These are phyloP conservation scores for Epirrita christyi DNA, from an alignment of 2,888 invertebrate species.

Conservation along the genomic window DNA sequence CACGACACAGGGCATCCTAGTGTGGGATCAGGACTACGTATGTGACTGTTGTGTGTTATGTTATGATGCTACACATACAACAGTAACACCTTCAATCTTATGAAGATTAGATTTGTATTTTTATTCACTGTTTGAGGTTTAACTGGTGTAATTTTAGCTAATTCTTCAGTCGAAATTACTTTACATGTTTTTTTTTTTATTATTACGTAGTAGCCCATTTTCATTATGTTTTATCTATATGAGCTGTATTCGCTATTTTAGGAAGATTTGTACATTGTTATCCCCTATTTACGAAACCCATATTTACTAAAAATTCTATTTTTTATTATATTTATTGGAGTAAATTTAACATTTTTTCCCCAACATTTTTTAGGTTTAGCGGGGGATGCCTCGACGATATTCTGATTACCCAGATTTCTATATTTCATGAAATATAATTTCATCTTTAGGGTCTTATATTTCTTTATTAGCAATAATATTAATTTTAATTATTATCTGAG, in stretches of 20 bases:
- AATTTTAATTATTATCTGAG: constrained; percentile 86
- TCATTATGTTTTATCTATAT: constrained; percentile 92
- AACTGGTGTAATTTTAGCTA: constrained; percentile 88
- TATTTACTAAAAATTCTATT: constrained; percentile 88
- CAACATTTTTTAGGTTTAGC: constrained; percentile 87
- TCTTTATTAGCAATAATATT: constrained; percentile 84
- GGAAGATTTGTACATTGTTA: constrained; percentile 90
- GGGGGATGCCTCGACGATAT: constrained; percentile 89
- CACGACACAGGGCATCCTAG: no score
- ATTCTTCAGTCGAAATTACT: constrained; percentile 91
- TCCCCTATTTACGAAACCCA: constrained; percentile 86
- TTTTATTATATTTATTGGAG: constrained; percentile 89
- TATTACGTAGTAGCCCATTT: constrained; percentile 94
- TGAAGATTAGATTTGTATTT: constrained; percentile 91
- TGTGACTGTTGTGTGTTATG: no score
- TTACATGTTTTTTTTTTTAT: constrained; percentile 93
- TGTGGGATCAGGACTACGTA: no score
- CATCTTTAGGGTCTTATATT: constrained; percentile 87
- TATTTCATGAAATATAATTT: constrained; percentile 87
- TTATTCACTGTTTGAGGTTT: constrained; percentile 91
- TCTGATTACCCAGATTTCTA: constrained; percentile 89
- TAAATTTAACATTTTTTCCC: constrained; percentile 93
- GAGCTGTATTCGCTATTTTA: constrained; percentile 92
- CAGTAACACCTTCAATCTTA: constrained; percentile 84
- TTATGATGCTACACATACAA: no score